Evolutionary conservation across 2,888 invertebrate genomes (phyloP), one percentile per base, ranked within the genome.

Genomic region (Dicycla oo): DNA sequence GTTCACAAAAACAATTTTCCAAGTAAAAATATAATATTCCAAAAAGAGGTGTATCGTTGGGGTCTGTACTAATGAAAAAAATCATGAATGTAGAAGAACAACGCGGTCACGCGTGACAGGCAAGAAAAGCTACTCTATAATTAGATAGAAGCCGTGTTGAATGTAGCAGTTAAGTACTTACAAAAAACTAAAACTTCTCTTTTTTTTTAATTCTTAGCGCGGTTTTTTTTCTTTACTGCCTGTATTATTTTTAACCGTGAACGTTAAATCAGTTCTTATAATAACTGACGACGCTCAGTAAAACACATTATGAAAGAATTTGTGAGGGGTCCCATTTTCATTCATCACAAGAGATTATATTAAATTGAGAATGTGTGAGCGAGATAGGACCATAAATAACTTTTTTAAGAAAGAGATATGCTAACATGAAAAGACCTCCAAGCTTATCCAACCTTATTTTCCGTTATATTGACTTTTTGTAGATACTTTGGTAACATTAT

Each of bases 321-420:
- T 60, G 10, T 49, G 54, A 64, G n/a, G 1, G 30, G 3, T 23
- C 13, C 74, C 54, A 74, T 51, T 64, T 64, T 74, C 69, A 64
- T 78, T 64, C 54, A 74, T 79, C 69, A 79, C 49, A 34, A 18
- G n/a, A 56, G 64, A 61, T 74, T 79, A 69, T 54, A 51, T 64
- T 23, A 61, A 76, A 64, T 61, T 61, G 49, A 45, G 64, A 49
- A 78, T 47, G 60, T 65, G 49, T 30, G 58, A 49, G 38, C 15
- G 13, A 38, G 38, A 61, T 30, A 54, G 38, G 23, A 49, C n/a
- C 5, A 40, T 62, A 64, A 51, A 57, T 57, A 57, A 51, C 15
- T 30, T 40, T 20, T 8, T 3, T 45, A 51, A 38, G n/a, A 56
- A 69, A 56, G 49, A 26, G 43, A 11, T 53, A 54, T 2, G 45